Evolutionary conservation across 2,797 vertebrate genomes (phyloP), one percentile per base, ranked within the genome.

Genomic region (Phrynocephalus forsythii): DNA sequence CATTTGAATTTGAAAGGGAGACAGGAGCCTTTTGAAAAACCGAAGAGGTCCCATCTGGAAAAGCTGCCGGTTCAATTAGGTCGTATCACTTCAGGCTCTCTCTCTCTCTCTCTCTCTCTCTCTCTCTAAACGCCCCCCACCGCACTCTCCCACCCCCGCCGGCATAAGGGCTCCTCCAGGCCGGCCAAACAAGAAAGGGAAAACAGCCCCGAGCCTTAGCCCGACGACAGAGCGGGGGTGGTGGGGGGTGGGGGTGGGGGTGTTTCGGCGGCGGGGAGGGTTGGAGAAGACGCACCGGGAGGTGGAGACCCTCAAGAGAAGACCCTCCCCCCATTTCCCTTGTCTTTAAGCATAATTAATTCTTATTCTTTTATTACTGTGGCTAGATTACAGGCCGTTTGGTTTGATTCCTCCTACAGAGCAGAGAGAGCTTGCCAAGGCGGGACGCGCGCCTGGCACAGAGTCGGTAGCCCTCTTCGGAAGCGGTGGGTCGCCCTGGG

Each of bases 1-100:
- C 88, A 89, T 91, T 93, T 73, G 72, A 91, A 90, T 91, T 88
- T 91, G 93, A 91, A 94, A 96, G 78, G 75, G 44, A 91, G 33
- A 50, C 30, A 93, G 87, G 92, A 91, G 94, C 93, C 93, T 94
- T 95, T 96, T 95, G 93, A 96, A 95, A 95, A 92, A 93, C 26
- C 95, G 95, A 89, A 92, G 97, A 3, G 97, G 98, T 97, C 98
- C 98, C 98, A 99, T 98, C 98, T 99, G 98, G 97, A 98, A 95
- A 97, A 96, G 95, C 96, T 96, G 95, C 93, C 96, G 98, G 96
- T 97, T 98, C 98, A 99, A 99, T 99, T 98, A 97, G 96, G 96
- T 97, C 97, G 96, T 97, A 97, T 96, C 96, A 97, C 97, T 97
- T 96, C 94, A 96, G 94, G 98, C 97, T 97, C 97, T n/a, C 44